Conservation (phyloP, 2,113 vertebrate genomes). For the Alligator mississippiensis region DNA sequence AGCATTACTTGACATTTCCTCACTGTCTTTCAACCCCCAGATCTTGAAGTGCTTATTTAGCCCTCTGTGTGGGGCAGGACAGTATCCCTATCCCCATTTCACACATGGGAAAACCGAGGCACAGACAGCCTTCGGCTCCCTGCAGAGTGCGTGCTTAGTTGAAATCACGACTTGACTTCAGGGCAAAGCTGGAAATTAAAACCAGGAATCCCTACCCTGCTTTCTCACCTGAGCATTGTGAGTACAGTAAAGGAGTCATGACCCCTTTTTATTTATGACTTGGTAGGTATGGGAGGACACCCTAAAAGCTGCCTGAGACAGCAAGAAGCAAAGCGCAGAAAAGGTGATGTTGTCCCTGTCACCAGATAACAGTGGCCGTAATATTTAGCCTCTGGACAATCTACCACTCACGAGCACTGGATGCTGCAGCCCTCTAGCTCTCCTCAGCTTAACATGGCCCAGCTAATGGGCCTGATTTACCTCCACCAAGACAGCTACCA, state of each 20-base stretch:
- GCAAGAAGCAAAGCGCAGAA: background rate
- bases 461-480: background rate
- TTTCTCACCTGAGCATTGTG: background rate
- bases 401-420: background rate
- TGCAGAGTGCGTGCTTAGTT: background rate
- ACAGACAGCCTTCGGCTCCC: background rate
- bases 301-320: background rate
- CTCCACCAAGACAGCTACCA: too few species aligned
- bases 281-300: background rate
- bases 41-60: background rate
- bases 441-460: background rate
- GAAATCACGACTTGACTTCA: background rate
- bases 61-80: background rate
- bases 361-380: background rate
- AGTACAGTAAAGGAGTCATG: background rate
- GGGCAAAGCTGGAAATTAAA: background rate
- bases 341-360: background rate
- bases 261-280: background rate
- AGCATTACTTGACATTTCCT: background rate
- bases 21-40: background rate
- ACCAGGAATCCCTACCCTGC: background rate
- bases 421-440: background rate
- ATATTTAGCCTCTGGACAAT: background rate
- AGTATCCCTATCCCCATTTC: background rate
- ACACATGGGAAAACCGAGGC: background rate